Evolutionary conservation across 2,888 invertebrate species (phyloP).

Genomic region (Campaea margaritaria): DNA sequence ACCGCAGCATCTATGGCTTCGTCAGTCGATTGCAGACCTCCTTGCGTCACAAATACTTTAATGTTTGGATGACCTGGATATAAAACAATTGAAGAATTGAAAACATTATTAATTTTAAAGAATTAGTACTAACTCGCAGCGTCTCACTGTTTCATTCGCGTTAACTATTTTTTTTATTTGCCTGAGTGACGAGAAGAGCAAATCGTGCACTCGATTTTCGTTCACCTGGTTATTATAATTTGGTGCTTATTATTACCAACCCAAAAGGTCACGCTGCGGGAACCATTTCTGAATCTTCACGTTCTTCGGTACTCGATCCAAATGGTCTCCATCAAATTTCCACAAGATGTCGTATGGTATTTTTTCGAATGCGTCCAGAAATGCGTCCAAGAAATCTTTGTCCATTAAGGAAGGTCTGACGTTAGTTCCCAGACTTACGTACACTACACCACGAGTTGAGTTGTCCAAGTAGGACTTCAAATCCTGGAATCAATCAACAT

Average conservation of each 20-base stretch:
- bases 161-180: too few species aligned
- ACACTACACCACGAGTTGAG: constrained; percentile 48
- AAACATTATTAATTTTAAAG: too few species aligned
- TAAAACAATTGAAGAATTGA: too few species aligned
- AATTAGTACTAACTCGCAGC: too few species aligned
- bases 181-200: too few species aligned
- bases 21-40: constrained; percentile 67
- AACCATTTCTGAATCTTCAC: constrained; percentile 51
- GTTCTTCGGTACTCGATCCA: constrained; percentile 43
- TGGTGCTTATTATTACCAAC: constrained; percentile 32
- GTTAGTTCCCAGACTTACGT: constrained; percentile 53
- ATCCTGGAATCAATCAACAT: constrained; percentile 42
- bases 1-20: constrained; percentile 64
- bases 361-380: constrained; percentile 45
- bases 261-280: constrained; percentile 48
- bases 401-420: constrained; percentile 44
- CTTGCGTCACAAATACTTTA: constrained; percentile 70
- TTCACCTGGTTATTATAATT: too few species aligned
- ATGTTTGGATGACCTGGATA: constrained; percentile 62
- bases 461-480: constrained; percentile 46
- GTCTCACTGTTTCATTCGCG: too few species aligned
- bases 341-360: constrained; percentile 50
- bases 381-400: constrained; percentile 40
- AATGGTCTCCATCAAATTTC: constrained; percentile 47
- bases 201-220: too few species aligned